Conservation (phyloP, 2,797 vertebrate species). For the Chrysocyon brachyurus region DNA sequence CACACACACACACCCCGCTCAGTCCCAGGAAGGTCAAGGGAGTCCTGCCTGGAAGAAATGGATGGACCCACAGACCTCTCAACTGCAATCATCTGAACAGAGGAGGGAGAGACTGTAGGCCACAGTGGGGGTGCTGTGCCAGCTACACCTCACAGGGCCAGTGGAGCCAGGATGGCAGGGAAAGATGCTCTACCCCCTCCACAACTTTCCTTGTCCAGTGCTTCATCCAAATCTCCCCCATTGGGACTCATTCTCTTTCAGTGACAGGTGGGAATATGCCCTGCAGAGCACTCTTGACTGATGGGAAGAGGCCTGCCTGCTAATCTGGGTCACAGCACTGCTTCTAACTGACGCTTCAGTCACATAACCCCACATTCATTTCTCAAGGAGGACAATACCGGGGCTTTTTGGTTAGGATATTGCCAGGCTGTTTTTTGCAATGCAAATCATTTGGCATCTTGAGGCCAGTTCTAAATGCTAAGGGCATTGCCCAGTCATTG, state of each 20-base stretch:
- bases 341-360: fast-evolving
- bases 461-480: not conserved
- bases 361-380: not conserved
- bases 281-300: not conserved
- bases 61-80: not conserved
- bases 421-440: not conserved
- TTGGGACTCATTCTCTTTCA: not conserved
- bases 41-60: not conserved
- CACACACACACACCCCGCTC: not conserved
- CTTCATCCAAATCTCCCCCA: not conserved
- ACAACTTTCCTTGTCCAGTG: not conserved
- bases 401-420: not conserved
- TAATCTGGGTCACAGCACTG: fast-evolving
- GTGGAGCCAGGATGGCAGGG: not conserved
- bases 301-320: not conserved
- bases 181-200: not conserved
- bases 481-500: not conserved
- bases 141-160: not conserved
- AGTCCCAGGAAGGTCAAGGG: not conserved
- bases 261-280: too few species aligned
- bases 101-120: not conserved
- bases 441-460: not conserved
- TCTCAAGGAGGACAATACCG: not conserved
- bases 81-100: not conserved
- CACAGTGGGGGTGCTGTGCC: fast-evolving